Evolutionary conservation across 2,797 vertebrate species (phyloP).

Genomic region (Acanthurus leucopareius): DNA sequence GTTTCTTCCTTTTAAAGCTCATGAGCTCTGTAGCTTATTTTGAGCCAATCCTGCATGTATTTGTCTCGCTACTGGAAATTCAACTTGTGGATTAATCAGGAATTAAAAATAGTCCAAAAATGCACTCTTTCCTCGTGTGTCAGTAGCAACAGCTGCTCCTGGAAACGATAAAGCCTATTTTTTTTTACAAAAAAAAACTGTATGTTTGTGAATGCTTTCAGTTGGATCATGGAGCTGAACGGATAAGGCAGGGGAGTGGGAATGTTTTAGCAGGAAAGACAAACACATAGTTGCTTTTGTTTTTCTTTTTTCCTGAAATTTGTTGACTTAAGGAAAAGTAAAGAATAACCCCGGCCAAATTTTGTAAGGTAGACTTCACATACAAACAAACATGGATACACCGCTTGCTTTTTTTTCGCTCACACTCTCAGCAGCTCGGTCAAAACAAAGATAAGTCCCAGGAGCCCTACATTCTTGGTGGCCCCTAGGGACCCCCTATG

Average conservation of each 20-base stretch:
- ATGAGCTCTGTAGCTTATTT: background rate
- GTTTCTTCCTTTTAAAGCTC: background rate
- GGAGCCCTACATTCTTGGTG: constrained; percentile 61
- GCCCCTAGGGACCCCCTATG: constrained; percentile 68
- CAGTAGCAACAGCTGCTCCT: background rate
- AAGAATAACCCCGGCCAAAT: background rate
- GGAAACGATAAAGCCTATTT: background rate
- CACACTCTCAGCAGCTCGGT: background rate
- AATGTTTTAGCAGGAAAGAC: background rate
- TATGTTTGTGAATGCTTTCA: background rate
- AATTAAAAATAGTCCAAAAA: background rate
- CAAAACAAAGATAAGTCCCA: constrained; percentile 40
- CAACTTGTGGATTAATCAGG: background rate
- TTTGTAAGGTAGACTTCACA: constrained; percentile 7
- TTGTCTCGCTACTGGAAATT: background rate
- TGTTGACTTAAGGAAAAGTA: constrained; percentile 13
- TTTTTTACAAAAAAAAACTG: background rate
- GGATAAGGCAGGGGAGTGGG: background rate
- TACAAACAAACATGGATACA: constrained; percentile 9
- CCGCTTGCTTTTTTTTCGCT: constrained; percentile 12
- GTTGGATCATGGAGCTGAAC: background rate
- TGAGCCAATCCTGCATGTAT: background rate
- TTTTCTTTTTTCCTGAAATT: background rate
- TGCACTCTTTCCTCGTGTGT: background rate
- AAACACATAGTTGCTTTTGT: background rate